Conservation (phyloP, 2,113 vertebrate species). For the Brachyhypopomus occidentalis region DNA sequence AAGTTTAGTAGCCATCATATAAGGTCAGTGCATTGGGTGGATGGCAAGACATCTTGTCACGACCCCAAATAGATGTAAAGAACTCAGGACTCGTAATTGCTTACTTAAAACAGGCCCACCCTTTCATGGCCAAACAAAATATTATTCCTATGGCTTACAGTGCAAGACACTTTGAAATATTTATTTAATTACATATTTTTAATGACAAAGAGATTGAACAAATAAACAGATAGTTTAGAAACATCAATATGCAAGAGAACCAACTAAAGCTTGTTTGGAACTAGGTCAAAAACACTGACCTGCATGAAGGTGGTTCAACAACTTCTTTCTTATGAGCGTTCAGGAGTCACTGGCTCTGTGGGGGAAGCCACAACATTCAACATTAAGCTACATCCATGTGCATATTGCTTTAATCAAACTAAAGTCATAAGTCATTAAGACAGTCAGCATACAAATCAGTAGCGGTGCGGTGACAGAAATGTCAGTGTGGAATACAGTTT, state of each 20-base stretch:
- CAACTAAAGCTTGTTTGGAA: not conserved
- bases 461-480: not conserved
- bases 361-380: constrained; percentile 17
- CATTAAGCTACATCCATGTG: not conserved
- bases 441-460: not conserved
- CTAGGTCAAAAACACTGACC: constrained; percentile 57
- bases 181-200: not conserved
- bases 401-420: not conserved
- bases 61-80: constrained; percentile 58
- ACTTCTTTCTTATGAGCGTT: constrained; percentile 71
- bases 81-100: constrained; percentile 13
- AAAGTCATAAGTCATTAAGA: not conserved
- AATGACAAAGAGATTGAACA: not conserved
- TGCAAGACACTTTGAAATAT: not conserved
- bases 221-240: not conserved
- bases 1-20: constrained; percentile 73
- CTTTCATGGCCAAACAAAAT: constrained; percentile 1
- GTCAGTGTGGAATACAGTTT: too few species aligned
- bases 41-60: constrained; percentile 54
- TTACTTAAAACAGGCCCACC: not conserved
- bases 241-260: too few species aligned
- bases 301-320: constrained; percentile 55
- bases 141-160: not conserved
- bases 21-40: constrained; percentile 55
- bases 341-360: constrained; percentile 66